phyloP scores from a whole-genome alignment of 2,113 vertebrate genomes.

The Elephas maximus region DNA sequence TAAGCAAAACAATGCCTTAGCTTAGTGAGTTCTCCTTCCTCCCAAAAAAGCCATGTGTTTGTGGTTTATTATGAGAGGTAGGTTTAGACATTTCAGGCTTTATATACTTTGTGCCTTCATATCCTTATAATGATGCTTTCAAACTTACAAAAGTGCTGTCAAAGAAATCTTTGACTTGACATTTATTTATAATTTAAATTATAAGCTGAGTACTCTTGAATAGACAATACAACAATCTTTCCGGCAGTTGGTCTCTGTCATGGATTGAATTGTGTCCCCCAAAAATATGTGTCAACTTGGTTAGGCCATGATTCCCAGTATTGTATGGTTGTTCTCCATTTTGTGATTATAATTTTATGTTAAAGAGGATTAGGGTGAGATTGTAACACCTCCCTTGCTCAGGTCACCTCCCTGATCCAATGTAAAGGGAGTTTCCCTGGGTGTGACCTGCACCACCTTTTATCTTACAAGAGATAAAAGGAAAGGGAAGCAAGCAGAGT shows the following conservation, averaged over 20 bases:
- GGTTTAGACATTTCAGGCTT: background rate
- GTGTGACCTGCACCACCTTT: no score
- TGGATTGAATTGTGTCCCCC: no score
- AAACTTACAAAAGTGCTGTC: constrained; percentile 8
- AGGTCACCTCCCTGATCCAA: no score
- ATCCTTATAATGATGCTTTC: background rate
- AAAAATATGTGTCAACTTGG: no score
- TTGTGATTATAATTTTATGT: no score
- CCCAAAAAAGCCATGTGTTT: background rate
- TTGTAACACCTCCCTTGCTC: no score
- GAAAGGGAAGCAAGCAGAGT: no score
- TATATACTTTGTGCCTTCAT: background rate
- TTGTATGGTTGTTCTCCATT: no score
- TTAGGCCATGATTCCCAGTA: no score
- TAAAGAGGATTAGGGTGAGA: no score
- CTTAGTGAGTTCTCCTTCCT: background rate
- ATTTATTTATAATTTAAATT: constrained; percentile 26
- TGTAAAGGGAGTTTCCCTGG: no score
- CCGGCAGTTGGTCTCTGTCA: background rate
- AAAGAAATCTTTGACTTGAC: background rate
- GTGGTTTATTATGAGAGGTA: background rate
- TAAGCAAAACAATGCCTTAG: background rate
- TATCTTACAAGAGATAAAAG: no score
- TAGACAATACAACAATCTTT: background rate
- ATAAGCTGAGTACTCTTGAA: background rate